A percentile compares a stretch with the other conserved stretches of the same genome.
Conservation (phyloP, 2,888 invertebrate species). For the Troides aeacus region DNA sequence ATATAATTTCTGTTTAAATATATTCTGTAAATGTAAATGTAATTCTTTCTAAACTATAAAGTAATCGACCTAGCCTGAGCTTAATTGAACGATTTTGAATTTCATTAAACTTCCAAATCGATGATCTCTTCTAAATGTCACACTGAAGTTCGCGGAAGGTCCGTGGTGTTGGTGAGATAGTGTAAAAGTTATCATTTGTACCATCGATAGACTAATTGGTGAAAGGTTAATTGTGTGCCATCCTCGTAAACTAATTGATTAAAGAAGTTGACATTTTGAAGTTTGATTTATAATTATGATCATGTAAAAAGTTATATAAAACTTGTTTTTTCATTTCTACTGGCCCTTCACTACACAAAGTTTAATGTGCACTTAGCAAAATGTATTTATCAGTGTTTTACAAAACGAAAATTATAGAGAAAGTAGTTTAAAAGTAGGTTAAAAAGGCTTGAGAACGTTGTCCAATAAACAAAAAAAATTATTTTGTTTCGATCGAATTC, state of each 20-base stretch:
- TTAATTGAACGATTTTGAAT: background rate
- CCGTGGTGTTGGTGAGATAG: background rate
- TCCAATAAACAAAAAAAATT: background rate
- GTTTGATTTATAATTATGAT: no score
- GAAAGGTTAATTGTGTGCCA: constrained; percentile 1
- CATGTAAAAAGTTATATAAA: background rate
- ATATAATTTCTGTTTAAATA: no score
- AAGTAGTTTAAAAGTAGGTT: constrained; percentile 7
- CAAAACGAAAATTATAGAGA: constrained; percentile 8
- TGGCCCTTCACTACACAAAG: background rate
- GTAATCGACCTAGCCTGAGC: no score
- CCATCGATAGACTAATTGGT: constrained; percentile 1
- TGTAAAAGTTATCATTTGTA: background rate
- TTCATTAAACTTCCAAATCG: background rate
- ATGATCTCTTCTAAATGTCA: constrained; percentile 4
- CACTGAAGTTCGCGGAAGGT: background rate
- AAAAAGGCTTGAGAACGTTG: background rate
- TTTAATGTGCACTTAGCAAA: background rate
- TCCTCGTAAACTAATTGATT: background rate
- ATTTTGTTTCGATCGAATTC: constrained; percentile 5
- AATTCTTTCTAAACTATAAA: no score
- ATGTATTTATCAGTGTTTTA: background rate
- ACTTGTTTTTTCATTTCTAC: background rate
- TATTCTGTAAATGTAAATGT: no score
- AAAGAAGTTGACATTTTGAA: background rate